These are phyloP conservation scores for Archocentrus centrarchus DNA, from an alignment of 2,113 vertebrate species.

Conservation along the genomic window DNA sequence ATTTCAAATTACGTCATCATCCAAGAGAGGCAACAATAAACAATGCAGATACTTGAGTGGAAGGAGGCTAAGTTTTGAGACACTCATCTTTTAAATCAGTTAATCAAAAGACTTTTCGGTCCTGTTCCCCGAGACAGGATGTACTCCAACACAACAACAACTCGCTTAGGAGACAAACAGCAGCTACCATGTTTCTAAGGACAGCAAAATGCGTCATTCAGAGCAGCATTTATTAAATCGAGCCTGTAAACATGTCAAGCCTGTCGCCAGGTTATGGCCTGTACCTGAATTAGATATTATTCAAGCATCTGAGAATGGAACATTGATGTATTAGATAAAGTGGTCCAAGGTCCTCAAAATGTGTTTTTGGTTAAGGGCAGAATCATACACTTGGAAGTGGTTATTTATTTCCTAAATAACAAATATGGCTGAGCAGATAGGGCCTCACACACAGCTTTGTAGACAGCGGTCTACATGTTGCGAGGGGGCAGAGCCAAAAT, in stretches of 20 bases:
- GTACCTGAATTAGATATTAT: constrained; percentile 38
- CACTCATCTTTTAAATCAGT: constrained; percentile 2
- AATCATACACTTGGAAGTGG: constrained; percentile 18
- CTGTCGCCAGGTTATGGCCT: constrained; percentile 5
- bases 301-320: constrained; percentile 54
- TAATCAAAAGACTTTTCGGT: not conserved
- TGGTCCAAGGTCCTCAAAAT: constrained; percentile 57
- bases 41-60: not conserved
- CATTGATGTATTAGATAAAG: constrained; percentile 53
- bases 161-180: constrained; percentile 50
- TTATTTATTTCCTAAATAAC: constrained; percentile 35
- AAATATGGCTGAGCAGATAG: constrained; percentile 14
- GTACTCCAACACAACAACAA: constrained; percentile 35
- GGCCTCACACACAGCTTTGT: no score
- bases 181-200: constrained; percentile 30
- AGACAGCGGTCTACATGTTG: no score
- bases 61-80: not conserved
- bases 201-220: constrained; percentile 44
- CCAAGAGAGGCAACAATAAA: not conserved
- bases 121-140: constrained; percentile 40
- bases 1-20: not conserved
- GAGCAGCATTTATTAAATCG: constrained; percentile 25
- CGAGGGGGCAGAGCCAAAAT: no score
- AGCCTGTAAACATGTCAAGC: constrained; percentile 43
- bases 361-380: constrained; percentile 70